These are phyloP conservation scores for Hydrolagus colliei DNA, from an alignment of 2,797 vertebrate species.

Conservation along the genomic window DNA sequence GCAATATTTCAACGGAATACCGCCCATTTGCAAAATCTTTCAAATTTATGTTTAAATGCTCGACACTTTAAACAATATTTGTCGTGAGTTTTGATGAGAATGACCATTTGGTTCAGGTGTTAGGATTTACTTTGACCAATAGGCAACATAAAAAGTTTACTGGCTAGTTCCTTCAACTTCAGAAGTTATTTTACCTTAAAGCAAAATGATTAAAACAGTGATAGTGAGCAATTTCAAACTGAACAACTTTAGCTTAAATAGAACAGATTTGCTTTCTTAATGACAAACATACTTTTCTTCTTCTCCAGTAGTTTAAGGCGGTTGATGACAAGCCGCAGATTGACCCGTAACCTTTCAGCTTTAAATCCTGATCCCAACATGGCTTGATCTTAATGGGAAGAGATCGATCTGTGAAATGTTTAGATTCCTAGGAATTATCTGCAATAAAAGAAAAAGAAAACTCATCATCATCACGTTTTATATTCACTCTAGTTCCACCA, in stretches of 20 bases:
- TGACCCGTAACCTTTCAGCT: conserved; percentile 85
- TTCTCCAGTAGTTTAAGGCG: conserved; percentile 93
- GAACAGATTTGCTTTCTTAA: background rate
- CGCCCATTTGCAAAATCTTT: too few relatives aligned
- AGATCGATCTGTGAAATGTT: background rate
- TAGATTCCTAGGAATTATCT: too few relatives aligned
- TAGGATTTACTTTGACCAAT: background rate
- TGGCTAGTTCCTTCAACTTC: background rate
- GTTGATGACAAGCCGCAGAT: conserved; percentile 90
- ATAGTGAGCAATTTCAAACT: background rate
- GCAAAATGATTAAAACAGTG: background rate
- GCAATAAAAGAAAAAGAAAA: too few relatives aligned
- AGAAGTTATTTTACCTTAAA: background rate
- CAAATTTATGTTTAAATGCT: too few relatives aligned
- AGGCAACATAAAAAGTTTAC: background rate
- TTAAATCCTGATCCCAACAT: conserved; percentile 92
- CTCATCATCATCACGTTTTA: too few relatives aligned
- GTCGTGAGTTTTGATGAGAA: too few relatives aligned
- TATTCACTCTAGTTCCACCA: too few relatives aligned
- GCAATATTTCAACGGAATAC: too few relatives aligned
- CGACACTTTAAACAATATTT: too few relatives aligned
- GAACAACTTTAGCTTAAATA: background rate
- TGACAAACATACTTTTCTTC: conserved; percentile 77
- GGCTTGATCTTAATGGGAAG: conserved; percentile 31
- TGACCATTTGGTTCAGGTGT: too few relatives aligned